Conservation (phyloP, 2,797 vertebrate species). For the Siniperca obscura region DNA sequence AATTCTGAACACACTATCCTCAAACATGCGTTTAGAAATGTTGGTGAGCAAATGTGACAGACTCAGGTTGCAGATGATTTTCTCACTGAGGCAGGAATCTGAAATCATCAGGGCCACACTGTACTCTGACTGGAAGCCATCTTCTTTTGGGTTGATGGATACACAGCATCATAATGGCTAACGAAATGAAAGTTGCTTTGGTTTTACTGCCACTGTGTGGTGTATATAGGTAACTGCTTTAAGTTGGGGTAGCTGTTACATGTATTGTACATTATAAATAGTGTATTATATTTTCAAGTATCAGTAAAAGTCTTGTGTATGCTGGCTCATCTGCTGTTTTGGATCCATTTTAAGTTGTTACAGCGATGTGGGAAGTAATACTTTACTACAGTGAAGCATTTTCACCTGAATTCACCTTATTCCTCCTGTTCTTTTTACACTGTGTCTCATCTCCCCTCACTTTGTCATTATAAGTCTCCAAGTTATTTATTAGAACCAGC, state of each 20-base stretch:
- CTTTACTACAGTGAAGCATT: not conserved
- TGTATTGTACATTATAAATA: not conserved
- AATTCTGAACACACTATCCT: not conserved
- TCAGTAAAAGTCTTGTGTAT: not conserved
- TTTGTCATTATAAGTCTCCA: conserved; percentile 4
- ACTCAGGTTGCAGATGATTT: not conserved
- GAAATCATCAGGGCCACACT: conserved; percentile 3
- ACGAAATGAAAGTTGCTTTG: conserved; percentile 42
- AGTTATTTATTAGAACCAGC: conserved; percentile 13
- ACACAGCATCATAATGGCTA: not conserved
- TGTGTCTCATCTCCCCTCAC: not conserved
- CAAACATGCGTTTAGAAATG: not conserved
- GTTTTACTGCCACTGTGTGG: conserved; percentile 70
- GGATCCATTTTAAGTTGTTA: not conserved
- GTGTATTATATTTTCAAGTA: not conserved
- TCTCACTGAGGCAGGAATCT: not conserved
- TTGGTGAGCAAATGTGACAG: not conserved
- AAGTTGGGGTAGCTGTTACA: fast-evolving
- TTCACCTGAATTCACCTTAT: not conserved
- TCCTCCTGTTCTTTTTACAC: not conserved
- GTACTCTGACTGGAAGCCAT: conserved; percentile 40
- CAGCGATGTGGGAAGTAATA: not conserved
- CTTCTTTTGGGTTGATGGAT: conserved; percentile 1
- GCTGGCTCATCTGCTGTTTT: not conserved
- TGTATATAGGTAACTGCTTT: not conserved